Conservation (phyloP, 2,113 vertebrate genomes). For the Arothron firmamentum region DNA sequence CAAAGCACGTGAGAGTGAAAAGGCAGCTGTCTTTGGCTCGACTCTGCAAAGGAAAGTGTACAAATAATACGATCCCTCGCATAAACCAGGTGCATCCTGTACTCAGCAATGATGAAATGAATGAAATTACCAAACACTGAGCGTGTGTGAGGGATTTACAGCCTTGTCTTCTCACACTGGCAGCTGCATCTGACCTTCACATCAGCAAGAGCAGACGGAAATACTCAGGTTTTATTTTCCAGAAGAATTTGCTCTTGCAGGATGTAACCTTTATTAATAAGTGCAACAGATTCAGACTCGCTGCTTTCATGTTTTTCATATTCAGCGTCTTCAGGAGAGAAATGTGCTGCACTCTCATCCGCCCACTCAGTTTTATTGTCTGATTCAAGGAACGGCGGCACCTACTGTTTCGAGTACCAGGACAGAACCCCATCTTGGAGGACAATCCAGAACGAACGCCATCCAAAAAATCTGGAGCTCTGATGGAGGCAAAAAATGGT, state of each 20-base stretch:
- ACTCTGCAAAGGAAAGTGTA: conserved; percentile 69
- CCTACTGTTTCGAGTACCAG: conserved; percentile 95
- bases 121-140: conserved; percentile 80
- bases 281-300: not conserved
- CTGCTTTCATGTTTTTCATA: conserved; percentile 4
- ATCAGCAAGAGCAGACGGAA: conserved; percentile 1
- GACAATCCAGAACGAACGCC: conserved; percentile 89
- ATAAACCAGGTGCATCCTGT: not conserved
- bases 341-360: not conserved
- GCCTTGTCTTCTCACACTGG: conserved; percentile 80
- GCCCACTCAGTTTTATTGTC: conserved; percentile 8
- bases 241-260: not conserved
- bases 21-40: conserved; percentile 81
- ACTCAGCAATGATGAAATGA: not conserved
- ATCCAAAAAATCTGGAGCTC: conserved; percentile 93
- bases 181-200: conserved; percentile 82
- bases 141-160: conserved; percentile 91
- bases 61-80: not conserved
- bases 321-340: conserved; percentile 18
- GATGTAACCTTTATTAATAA: not conserved
- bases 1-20: conserved; percentile 91
- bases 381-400: conserved; percentile 44
- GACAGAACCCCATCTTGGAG: conserved; percentile 92
- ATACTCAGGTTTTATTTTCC: not conserved
- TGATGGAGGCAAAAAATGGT: conserved; percentile 46